These are phyloP conservation scores for Scatophagus argus DNA, from an alignment of 2,113 vertebrate genomes.

Conservation along the genomic window DNA sequence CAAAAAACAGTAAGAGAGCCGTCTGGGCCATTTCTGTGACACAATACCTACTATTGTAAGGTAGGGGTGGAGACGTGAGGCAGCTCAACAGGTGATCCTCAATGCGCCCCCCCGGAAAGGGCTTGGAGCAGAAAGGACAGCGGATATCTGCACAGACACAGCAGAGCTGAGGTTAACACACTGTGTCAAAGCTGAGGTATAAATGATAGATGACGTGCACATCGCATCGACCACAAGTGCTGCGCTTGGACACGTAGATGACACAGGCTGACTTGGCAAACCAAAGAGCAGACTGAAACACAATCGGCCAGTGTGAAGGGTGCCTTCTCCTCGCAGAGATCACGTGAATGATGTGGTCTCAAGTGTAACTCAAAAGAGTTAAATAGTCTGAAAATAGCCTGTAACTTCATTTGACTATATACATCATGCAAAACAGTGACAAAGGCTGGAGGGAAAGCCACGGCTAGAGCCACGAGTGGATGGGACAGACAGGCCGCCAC, in stretches of 20 bases:
- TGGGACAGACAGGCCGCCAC: slow-evolving; percentile 24
- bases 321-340: not conserved
- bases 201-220: slow-evolving; percentile 36
- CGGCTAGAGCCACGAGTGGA: slow-evolving; percentile 2
- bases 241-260: slow-evolving; percentile 45
- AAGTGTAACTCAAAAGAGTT: not conserved
- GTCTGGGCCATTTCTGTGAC: not conserved
- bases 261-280: not conserved
- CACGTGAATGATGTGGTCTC: not conserved
- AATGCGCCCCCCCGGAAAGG: slow-evolving; percentile 84
- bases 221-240: not conserved
- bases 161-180: slow-evolving; percentile 44
- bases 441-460: not conserved
- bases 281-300: slow-evolving; percentile 14
- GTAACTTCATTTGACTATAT: slow-evolving; percentile 10
- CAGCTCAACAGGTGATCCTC: slow-evolving; percentile 87
- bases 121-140: slow-evolving; percentile 86
- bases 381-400: slow-evolving; percentile 19
- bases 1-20: too few relatives aligned
- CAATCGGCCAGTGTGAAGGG: not conserved
- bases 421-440: slow-evolving; percentile 9
- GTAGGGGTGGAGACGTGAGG: slow-evolving; percentile 84
- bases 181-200: not conserved
- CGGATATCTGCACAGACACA: slow-evolving; percentile 78
- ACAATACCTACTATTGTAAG: slow-evolving; percentile 84